Evolutionary conservation across 1,140 invertebrate genomes (phyloP).

Genomic region (Cardiocondyla obscurior): DNA sequence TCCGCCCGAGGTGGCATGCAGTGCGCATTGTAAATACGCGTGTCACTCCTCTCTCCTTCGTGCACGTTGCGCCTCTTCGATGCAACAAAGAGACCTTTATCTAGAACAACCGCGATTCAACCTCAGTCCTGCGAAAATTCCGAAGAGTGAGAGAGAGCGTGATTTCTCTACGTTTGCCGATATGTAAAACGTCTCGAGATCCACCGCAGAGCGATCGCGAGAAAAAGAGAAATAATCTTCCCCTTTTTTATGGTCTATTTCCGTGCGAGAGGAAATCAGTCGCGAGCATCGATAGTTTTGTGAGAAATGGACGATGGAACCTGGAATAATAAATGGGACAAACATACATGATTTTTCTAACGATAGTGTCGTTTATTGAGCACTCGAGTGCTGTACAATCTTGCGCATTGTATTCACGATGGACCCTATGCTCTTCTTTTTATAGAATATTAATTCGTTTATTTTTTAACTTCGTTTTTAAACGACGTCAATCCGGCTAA

Average conservation of each 20-base stretch:
- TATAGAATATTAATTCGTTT: not conserved
- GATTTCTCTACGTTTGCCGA: constrained; percentile 30
- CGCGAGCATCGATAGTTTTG: constrained; percentile 47
- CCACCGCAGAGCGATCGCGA: constrained; percentile 12
- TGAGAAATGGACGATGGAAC: constrained; percentile 59
- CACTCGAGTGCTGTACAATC: not conserved
- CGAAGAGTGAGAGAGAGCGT: constrained; percentile 51
- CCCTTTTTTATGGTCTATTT: constrained; percentile 11
- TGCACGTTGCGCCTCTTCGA: constrained; percentile 67
- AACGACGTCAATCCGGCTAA: not conserved
- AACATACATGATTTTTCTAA: constrained; percentile 70
- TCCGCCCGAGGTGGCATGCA: constrained; percentile 44
- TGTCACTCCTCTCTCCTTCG: constrained; percentile 53
- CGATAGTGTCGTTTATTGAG: constrained; percentile 66
- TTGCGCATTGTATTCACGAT: not conserved
- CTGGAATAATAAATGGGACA: constrained; percentile 72
- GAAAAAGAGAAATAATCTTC: not conserved
- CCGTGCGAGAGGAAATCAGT: constrained; percentile 35
- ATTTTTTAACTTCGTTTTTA: too few species aligned
- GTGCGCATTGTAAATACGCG: constrained; percentile 49
- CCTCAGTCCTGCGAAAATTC: constrained; percentile 55
- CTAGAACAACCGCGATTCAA: constrained; percentile 49
- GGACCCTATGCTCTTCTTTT: not conserved
- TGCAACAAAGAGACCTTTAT: constrained; percentile 33
- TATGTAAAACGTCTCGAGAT: constrained; percentile 11